phyloP scores from a whole-genome alignment of 1,140 invertebrate genomes.

The Heliconius nattereri region DNA sequence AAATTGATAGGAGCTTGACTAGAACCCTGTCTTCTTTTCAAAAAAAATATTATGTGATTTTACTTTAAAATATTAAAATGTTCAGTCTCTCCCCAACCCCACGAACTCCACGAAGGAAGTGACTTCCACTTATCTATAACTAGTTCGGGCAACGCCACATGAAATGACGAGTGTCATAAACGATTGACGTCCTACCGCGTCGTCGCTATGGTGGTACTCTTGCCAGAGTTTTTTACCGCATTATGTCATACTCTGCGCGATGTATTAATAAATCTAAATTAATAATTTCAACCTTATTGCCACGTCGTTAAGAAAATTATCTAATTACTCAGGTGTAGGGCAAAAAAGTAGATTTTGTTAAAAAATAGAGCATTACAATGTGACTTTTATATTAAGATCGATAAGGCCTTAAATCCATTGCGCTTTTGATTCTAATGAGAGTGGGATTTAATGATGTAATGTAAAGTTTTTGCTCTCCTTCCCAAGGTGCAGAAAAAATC shows the following conservation, averaged over 20 bases:
- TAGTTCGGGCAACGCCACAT: neutral
- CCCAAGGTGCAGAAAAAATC: neutral
- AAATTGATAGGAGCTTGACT: too few relatives aligned
- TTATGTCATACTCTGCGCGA: conserved; percentile 47
- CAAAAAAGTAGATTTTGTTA: neutral
- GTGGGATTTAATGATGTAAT: conserved; percentile 4
- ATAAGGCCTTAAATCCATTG: neutral
- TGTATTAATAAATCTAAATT: neutral
- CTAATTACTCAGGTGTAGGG: neutral
- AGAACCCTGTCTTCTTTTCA: too few relatives aligned
- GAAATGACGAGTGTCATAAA: neutral
- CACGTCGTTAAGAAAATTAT: neutral
- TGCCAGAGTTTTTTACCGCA: conserved; percentile 49
- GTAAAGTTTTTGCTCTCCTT: conserved; percentile 11
- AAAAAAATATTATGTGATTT: too few relatives aligned
- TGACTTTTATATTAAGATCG: neutral
- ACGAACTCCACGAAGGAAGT: neutral
- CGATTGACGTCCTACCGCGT: neutral
- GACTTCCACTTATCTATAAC: neutral
- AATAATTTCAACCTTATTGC: conserved; percentile 1
- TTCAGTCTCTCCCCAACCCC: neutral
- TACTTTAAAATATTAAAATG: too few relatives aligned
- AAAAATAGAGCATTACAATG: neutral
- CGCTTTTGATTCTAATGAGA: neutral
- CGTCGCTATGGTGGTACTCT: conserved; percentile 15